Percentiles rank a stretch among this genome's conserved stretches.
These are phyloP conservation scores for Eueremaeus valkanovi DNA, from an alignment of 2,888 invertebrate species.

Conservation along the genomic window DNA sequence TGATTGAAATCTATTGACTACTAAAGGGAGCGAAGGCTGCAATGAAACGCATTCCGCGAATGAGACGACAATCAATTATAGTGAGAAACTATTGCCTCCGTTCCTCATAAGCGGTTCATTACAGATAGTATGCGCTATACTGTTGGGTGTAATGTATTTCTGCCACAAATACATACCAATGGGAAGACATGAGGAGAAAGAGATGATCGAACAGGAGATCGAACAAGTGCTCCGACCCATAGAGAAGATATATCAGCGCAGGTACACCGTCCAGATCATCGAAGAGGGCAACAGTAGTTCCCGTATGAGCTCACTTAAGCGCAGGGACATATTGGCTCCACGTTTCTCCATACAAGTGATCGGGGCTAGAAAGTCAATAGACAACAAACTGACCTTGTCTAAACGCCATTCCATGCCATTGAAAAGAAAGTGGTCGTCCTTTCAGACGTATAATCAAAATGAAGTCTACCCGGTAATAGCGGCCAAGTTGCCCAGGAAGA, in stretches of 20 bases:
- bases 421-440: conserved; percentile 1
- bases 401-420: not conserved
- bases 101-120: not conserved
- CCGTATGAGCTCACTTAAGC: not conserved
- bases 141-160: conserved; percentile 6
- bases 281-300: not conserved
- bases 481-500: not conserved
- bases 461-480: not conserved
- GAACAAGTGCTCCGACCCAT: conserved; percentile 9
- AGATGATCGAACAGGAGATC: conserved; percentile 6
- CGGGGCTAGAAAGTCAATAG: not conserved
- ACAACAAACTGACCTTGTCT: not conserved
- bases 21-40: no score
- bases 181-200: not conserved
- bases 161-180: not conserved
- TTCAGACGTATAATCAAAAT: not conserved
- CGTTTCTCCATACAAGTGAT: not conserved
- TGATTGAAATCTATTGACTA: no score
- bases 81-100: not conserved
- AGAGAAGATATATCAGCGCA: conserved; percentile 4
- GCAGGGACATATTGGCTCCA: no score
- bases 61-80: not conserved
- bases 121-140: not conserved
- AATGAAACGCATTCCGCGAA: no score
- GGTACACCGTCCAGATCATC: conserved; percentile 19